Conservation (phyloP, 1,140 invertebrate genomes). For the Riptortus pedestris region DNA sequence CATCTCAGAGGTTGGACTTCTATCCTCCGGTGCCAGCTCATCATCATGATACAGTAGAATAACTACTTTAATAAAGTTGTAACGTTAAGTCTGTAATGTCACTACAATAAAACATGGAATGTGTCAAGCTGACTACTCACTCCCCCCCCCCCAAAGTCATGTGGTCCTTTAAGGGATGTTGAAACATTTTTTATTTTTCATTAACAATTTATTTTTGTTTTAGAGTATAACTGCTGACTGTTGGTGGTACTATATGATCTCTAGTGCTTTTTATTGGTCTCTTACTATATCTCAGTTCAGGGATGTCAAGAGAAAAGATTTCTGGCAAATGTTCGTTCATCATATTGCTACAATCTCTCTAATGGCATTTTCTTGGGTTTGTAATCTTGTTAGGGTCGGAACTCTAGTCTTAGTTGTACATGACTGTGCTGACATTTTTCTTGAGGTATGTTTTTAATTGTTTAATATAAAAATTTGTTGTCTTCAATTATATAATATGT, state of each 20-base stretch:
- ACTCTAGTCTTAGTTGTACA: conserved; percentile 84
- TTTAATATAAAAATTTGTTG: neutral
- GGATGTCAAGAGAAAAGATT: conserved; percentile 88
- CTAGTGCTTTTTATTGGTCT: conserved; percentile 91
- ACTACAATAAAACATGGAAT: no score
- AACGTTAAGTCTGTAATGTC: no score
- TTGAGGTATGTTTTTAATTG: conserved; percentile 56
- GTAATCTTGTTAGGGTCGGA: conserved; percentile 85
- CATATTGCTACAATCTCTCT: conserved; percentile 85
- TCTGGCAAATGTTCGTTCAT: conserved; percentile 97
- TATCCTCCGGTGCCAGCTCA: no score
- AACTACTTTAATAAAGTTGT: no score
- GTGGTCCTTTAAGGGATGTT: no score
- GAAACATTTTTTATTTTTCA: no score
- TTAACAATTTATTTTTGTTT: conserved; percentile 32
- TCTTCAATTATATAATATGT: no score
- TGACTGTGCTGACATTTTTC: conserved; percentile 88
- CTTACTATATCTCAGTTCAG: conserved; percentile 85
- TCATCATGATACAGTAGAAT: no score
- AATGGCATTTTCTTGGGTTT: conserved; percentile 85
- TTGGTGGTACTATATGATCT: conserved; percentile 96
- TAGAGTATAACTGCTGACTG: conserved; percentile 58
- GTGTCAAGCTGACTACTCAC: no score
- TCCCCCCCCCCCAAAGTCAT: no score
- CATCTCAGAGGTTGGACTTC: no score